Percentiles rank a stretch among this genome's conserved stretches.
phyloP scores from a whole-genome alignment of 1,140 invertebrate species.

The Tigriopus japonicus region DNA sequence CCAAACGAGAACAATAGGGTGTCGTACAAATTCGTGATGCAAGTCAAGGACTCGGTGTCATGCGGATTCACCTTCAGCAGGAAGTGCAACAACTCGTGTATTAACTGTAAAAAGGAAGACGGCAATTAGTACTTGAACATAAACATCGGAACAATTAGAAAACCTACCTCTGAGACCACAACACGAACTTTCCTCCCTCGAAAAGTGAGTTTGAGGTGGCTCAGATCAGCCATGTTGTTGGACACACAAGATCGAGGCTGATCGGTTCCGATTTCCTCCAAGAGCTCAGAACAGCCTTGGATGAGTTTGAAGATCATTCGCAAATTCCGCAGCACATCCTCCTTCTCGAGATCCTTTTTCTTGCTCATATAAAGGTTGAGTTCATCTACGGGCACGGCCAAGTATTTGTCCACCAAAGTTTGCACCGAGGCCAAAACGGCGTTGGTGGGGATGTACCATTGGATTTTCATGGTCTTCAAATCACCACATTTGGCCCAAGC shows the following conservation, averaged over 20 bases:
- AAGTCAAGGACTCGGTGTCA: slow-evolving; percentile 3
- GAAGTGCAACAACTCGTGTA: not conserved
- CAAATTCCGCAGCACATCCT: slow-evolving; percentile 3
- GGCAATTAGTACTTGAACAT: not conserved
- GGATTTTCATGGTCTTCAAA: not conserved
- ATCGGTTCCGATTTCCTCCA: not conserved
- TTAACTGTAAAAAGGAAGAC: not conserved
- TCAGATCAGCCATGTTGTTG: not conserved
- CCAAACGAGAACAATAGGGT: slow-evolving; percentile 11
- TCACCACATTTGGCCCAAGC: not conserved
- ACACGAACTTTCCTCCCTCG: too few species aligned
- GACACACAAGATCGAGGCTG: not conserved
- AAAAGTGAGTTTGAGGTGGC: not conserved
- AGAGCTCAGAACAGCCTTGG: slow-evolving; percentile 2
- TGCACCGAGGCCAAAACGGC: not conserved
- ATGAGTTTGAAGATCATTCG: not conserved
- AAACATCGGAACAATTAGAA: too few species aligned
- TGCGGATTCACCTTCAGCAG: not conserved
- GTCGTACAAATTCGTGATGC: slow-evolving; percentile 7
- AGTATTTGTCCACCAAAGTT: not conserved
- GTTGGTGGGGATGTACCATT: slow-evolving; percentile 2
- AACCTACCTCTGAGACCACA: too few species aligned
- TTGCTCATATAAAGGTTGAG: not conserved
- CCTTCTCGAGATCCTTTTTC: slow-evolving; percentile 3
- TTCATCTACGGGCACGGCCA: not conserved